phyloP scores from a whole-genome alignment of 1,140 invertebrate genomes.

The Platyura marginata region DNA sequence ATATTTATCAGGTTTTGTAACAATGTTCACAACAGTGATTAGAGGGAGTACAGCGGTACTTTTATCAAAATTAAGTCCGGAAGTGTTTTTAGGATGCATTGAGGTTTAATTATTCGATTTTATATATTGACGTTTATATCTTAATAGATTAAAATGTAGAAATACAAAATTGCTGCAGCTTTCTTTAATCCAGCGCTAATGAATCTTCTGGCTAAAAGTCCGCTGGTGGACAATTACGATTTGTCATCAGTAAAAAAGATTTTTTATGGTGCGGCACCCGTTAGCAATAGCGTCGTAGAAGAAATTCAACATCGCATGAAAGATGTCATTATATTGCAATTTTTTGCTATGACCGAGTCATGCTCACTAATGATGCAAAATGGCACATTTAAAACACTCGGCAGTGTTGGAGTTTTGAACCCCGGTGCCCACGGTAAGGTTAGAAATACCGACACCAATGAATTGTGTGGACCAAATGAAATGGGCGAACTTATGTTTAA shows the following conservation, averaged over 20 bases:
- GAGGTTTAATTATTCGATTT: conserved; percentile 19
- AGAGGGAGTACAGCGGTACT: conserved; percentile 21
- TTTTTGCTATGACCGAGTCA: conserved; percentile 32
- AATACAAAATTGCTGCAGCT: conserved; percentile 33
- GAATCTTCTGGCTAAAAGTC: conserved; percentile 42
- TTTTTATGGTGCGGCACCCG: conserved; percentile 36
- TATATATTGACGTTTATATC: no score
- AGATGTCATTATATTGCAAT: conserved; percentile 23
- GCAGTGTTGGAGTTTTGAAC: conserved; percentile 7
- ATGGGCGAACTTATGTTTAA: conserved; percentile 29
- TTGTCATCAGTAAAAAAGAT: conserved; percentile 34
- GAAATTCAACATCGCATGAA: conserved; percentile 24
- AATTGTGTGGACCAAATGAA: conserved; percentile 21
- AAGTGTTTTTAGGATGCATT: conserved; percentile 41
- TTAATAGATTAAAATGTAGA: no score
- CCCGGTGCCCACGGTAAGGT: neutral
- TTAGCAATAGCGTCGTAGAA: conserved; percentile 22
- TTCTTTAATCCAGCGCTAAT: conserved; percentile 43
- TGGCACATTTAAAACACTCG: conserved; percentile 12
- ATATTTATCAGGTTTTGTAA: neutral
- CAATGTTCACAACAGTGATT: neutral
- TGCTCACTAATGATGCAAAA: conserved; percentile 14
- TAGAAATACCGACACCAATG: conserved; percentile 12
- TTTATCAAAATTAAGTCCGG: conserved; percentile 44
- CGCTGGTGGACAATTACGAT: conserved; percentile 37